A percentile compares a stretch with the other conserved stretches of the same genome.
Evolutionary conservation across 2,888 invertebrate species (phyloP).

Genomic region (Drosophila yooni): DNA sequence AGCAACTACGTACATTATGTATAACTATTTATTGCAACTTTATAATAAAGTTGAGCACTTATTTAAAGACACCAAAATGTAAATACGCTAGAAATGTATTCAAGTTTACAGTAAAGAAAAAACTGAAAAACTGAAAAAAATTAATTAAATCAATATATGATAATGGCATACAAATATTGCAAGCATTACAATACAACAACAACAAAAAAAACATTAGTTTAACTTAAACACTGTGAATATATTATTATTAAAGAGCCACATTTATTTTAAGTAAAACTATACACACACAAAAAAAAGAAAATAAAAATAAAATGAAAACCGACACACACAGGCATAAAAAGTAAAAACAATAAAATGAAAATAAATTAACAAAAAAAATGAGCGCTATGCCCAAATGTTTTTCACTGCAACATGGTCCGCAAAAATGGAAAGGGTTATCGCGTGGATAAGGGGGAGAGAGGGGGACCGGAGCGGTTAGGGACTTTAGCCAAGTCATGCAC

Average conservation of each 20-base stretch:
- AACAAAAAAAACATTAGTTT: slow-evolving; percentile 56
- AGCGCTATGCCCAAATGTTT: slow-evolving; percentile 70
- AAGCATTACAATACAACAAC: slow-evolving; percentile 28
- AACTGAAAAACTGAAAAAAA: neutral
- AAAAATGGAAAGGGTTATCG: slow-evolving; percentile 5
- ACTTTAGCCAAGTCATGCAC: slow-evolving; percentile 12
- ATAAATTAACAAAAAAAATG: slow-evolving; percentile 67
- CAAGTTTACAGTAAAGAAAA: slow-evolving; percentile 28
- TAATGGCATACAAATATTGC: slow-evolving; percentile 32
- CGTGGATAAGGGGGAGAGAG: neutral
- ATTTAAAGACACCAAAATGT: slow-evolving; percentile 54
- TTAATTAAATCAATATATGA: slow-evolving; percentile 25
- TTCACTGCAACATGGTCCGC: slow-evolving; percentile 61
- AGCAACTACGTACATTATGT: slow-evolving; percentile 25
- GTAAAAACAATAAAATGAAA: slow-evolving; percentile 67
- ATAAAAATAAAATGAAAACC: slow-evolving; percentile 1
- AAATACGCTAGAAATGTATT: slow-evolving; percentile 56
- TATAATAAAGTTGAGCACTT: slow-evolving; percentile 54
- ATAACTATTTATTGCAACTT: slow-evolving; percentile 35
- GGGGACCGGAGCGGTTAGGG: neutral
- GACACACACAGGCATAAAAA: slow-evolving; percentile 46
- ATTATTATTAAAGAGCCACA: slow-evolving; percentile 71
- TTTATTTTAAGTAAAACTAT: slow-evolving; percentile 69
- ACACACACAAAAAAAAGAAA: slow-evolving; percentile 27
- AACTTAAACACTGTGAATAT: slow-evolving; percentile 77